Evolutionary conservation across 2,888 invertebrate genomes (phyloP), one percentile per base, ranked within the genome.

Genomic region (Thysanoteuthis rhombus): DNA sequence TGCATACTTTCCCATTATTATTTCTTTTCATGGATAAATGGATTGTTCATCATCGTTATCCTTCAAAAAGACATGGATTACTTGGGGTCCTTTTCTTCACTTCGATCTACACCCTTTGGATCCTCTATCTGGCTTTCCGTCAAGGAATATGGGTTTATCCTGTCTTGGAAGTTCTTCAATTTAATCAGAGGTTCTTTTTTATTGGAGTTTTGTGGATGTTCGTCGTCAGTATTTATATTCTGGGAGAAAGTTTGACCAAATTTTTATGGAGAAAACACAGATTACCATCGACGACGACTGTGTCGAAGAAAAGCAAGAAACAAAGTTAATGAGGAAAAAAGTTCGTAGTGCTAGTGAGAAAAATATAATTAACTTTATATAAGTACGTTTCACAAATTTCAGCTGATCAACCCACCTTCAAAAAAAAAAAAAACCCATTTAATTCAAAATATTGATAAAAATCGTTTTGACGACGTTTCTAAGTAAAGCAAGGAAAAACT

Each of bases 81-180:
- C 96, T 97, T 89, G 98, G 98, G 90, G 97, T 98, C 19, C 95
- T 97, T 45, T 95, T 38, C 36, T 93, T 94, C 25, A 94, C 94
- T 12, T 42, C 90, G 8, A 96, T 97, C 93, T 99, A 99, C 97
- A 97, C 98, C 94, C 95, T 98, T 91, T 99, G 96, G 97, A 96
- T 97, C 32, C 93, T 97, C 52, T 96, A 96, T 95, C 95, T 97
- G 89, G 96, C 96, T 10, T 97, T 96, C 93, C 94, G 96, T 93
- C 96, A 96, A 12, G 98, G 98, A 90, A 97, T 98, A 95, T 99
- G 99, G 99, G 99, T 99, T 0, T 99, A 99, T 97, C 99, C 99
- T 0, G 98, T 99, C 92, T 97, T 99, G 95, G 98, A 98, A 94
- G 98, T 98, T 0, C 97, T 99, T 92, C 98, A 98, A 96, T 97